Conservation (phyloP, 1,140 invertebrate species). For the Eriocheir sinensis region DNA sequence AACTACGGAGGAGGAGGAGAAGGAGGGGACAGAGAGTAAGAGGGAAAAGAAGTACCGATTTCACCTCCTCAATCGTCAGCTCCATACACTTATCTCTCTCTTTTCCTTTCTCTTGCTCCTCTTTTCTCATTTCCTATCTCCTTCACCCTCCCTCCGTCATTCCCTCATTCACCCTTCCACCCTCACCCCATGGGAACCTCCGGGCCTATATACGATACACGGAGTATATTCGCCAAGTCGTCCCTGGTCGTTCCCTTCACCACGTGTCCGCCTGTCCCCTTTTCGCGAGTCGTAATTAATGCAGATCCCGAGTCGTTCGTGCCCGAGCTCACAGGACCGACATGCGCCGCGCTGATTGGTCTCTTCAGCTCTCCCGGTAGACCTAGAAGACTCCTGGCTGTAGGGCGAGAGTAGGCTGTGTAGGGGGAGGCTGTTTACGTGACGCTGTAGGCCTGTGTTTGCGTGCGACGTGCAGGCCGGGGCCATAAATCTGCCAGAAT, state of each 20-base stretch:
- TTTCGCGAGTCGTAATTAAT: conserved; percentile 35
- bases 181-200: not conserved
- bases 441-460: conserved; percentile 18
- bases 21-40: not conserved
- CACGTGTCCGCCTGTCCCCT: conserved; percentile 23
- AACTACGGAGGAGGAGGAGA: not conserved
- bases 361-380: not conserved
- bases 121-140: too few species aligned
- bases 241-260: too few species aligned
- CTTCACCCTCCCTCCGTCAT: too few species aligned
- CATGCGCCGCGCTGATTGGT: not conserved
- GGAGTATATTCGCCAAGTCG: not conserved
- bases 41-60: not conserved
- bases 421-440: not conserved
- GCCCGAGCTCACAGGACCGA: conserved; percentile 18
- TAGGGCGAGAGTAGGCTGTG: conserved; percentile 27
- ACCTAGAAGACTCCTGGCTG: not conserved
- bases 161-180: not conserved
- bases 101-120: too few species aligned
- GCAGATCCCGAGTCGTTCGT: conserved; percentile 15
- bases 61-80: not conserved
- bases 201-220: too few species aligned
- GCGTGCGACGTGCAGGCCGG: conserved; percentile 41
- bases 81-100: not conserved
- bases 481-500: conserved; percentile 52